Conservation (phyloP, 1,140 invertebrate species). For the Oreohelix idahoensis region DNA sequence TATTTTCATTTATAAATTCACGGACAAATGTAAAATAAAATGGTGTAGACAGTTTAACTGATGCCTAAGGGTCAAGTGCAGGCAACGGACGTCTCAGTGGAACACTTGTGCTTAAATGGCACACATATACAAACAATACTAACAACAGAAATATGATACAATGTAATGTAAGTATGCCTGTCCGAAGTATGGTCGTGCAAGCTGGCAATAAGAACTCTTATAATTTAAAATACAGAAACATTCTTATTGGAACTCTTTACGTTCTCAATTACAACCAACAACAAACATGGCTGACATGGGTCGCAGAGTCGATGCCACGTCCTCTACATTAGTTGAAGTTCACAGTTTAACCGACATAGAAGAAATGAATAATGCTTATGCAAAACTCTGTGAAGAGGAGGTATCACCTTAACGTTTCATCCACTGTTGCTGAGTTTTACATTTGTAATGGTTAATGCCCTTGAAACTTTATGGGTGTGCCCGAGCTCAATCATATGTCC, state of each 20-base stretch:
- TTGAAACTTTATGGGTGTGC: too few species aligned
- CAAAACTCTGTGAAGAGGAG: constrained; percentile 67
- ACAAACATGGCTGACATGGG: constrained; percentile 8
- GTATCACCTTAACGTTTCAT: constrained; percentile 45
- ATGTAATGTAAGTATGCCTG: too few species aligned
- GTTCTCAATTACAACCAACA: neutral
- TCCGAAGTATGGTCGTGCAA: too few species aligned
- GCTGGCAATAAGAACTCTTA: neutral
- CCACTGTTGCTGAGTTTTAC: neutral
- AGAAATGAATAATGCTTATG: constrained; percentile 68
- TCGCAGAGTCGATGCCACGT: constrained; percentile 60
- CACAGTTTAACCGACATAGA: constrained; percentile 69
- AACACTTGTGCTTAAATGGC: too few species aligned
- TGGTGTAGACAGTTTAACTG: too few species aligned
- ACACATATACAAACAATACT: too few species aligned
- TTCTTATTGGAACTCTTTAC: neutral
- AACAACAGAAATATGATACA: too few species aligned
- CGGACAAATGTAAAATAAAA: too few species aligned
- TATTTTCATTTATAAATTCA: too few species aligned
- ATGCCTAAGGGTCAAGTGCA: too few species aligned
- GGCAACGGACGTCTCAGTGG: too few species aligned
- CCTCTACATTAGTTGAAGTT: constrained; percentile 58
- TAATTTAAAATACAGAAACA: neutral
- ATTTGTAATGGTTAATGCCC: neutral
- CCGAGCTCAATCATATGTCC: too few species aligned